These are phyloP conservation scores for Steatocranus sp. DNA, from an alignment of 2,797 vertebrate species.

Conservation along the genomic window DNA sequence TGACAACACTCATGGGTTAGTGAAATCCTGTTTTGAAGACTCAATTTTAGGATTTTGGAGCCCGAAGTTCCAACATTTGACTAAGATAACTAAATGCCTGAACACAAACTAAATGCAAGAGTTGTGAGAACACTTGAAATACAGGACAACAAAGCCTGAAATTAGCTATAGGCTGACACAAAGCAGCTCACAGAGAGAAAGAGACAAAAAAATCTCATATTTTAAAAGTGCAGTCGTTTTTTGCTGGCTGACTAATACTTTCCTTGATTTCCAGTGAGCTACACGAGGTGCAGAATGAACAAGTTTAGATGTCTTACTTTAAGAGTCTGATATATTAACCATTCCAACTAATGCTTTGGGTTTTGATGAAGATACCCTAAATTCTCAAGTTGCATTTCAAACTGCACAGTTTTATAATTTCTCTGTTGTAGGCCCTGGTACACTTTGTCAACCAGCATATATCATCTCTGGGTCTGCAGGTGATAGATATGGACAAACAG, in stretches of 20 bases:
- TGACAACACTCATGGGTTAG: neutral
- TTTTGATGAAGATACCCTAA: neutral
- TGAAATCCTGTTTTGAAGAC: neutral
- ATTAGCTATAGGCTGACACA: neutral
- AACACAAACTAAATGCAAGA: neutral
- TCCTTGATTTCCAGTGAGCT: neutral
- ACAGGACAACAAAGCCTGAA: neutral
- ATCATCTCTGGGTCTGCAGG: slow-evolving; percentile 80
- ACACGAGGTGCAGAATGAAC: neutral
- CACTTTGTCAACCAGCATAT: slow-evolving; percentile 87
- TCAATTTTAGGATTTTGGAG: neutral
- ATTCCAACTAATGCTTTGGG: neutral
- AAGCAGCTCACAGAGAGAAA: neutral
- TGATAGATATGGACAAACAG: slow-evolving; percentile 84
- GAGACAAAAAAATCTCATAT: neutral
- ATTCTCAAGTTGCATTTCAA: neutral
- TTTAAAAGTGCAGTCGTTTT: neutral
- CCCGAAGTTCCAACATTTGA: neutral
- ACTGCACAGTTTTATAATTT: neutral
- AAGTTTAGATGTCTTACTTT: neutral
- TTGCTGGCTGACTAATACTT: neutral
- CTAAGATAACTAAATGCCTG: neutral
- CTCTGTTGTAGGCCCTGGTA: slow-evolving; percentile 77
- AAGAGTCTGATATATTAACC: neutral
- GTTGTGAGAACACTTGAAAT: neutral